phyloP scores from a whole-genome alignment of 2,797 vertebrate genomes.

The Propithecus deckenii region DNA sequence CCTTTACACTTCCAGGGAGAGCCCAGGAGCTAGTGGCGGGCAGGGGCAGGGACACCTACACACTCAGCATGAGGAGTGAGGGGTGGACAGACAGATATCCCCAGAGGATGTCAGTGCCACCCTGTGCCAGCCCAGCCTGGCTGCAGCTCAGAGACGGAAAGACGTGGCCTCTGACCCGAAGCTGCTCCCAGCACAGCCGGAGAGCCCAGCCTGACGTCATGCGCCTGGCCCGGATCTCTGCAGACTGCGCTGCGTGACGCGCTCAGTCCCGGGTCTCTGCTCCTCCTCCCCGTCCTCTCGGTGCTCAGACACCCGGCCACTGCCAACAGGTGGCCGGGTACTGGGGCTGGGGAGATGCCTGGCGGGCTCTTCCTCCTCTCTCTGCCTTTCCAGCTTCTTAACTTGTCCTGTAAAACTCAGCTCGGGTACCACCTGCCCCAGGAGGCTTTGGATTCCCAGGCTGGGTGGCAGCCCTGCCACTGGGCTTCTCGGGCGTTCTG shows the following conservation, averaged over 20 bases:
- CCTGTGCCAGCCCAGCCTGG: neutral
- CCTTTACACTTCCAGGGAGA: neutral
- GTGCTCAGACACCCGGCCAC: neutral
- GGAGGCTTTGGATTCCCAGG: neutral
- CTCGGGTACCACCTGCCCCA: neutral
- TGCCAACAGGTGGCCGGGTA: neutral
- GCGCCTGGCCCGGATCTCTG: neutral
- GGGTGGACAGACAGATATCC: neutral
- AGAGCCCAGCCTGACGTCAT: neutral
- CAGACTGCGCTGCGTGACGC: fast-evolving
- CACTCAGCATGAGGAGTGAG: neutral
- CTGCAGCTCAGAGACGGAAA: neutral
- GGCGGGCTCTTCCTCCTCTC: neutral
- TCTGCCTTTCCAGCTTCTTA: neutral
- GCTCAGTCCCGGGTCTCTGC: neutral
- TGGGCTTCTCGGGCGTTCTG: neutral
- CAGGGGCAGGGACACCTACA: neutral
- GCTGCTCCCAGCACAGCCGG: neutral
- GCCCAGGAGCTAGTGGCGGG: neutral
- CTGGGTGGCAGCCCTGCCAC: neutral
- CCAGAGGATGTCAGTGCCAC: neutral
- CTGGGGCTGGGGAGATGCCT: neutral
- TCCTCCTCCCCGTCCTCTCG: neutral
- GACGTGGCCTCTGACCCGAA: neutral
- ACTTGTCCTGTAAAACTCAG: neutral